Percentiles rank a stretch among this genome's conserved stretches.
Evolutionary conservation across 2,888 invertebrate species (phyloP).

Genomic region (Antheraea assamensis): DNA sequence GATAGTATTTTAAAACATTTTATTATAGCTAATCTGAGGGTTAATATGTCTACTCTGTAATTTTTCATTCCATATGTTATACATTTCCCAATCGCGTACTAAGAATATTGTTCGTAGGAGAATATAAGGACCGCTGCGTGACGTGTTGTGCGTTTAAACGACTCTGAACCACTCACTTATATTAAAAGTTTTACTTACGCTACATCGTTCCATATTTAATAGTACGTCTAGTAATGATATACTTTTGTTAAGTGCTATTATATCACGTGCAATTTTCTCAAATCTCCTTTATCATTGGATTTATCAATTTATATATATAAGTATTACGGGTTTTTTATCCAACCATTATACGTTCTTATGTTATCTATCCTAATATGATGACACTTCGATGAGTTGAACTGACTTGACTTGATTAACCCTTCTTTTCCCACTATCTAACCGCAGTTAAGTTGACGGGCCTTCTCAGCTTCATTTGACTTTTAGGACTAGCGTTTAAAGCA

Average conservation of each 20-base stretch:
- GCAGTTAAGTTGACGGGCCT: no score
- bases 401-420: no score
- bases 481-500: no score
- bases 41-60: no score
- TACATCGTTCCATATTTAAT: slow-evolving; percentile 2
- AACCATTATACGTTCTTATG: no score
- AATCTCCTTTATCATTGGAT: neutral
- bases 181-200: slow-evolving; percentile 10
- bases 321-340: no score
- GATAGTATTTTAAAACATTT: no score
- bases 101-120: neutral
- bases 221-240: neutral
- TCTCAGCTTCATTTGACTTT: no score
- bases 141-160: neutral
- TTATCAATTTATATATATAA: neutral
- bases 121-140: neutral
- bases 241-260: slow-evolving; percentile 9
- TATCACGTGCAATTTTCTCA: neutral
- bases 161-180: neutral
- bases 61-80: neutral
- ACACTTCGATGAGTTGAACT: no score
- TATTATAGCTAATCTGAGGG: no score
- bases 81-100: neutral
- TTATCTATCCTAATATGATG: no score
- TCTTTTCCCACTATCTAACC: no score